phyloP scores from a whole-genome alignment of 2,797 vertebrate genomes.

The Yasuhikotakia modesta region DNA sequence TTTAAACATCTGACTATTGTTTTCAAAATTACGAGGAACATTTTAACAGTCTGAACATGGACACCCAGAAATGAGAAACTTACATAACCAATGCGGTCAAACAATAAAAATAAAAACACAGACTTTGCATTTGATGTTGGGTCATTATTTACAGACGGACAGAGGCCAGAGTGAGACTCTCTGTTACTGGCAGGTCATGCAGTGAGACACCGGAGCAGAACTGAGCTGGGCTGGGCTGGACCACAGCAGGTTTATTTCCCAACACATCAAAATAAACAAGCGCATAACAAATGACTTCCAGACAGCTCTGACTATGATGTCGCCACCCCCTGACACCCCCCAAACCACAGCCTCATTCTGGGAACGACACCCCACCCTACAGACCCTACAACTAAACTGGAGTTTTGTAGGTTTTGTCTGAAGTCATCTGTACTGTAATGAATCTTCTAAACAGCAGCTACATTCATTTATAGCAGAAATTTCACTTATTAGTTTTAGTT shows the following conservation, averaged over 20 bases:
- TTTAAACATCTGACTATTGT: slow-evolving; percentile 7
- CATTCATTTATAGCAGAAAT: too few relatives aligned
- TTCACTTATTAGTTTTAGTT: too few relatives aligned
- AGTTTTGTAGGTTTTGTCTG: too few relatives aligned
- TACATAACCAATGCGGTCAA: slow-evolving; percentile 13
- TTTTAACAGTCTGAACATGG: slow-evolving; percentile 21
- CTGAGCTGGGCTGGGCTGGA: slow-evolving; percentile 16
- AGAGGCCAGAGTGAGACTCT: background rate
- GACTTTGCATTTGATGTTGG: background rate
- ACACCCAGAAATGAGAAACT: slow-evolving; percentile 13
- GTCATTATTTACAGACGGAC: background rate
- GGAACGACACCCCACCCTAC: background rate
- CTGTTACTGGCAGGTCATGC: background rate
- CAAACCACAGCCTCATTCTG: slow-evolving; percentile 25
- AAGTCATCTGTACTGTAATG: too few relatives aligned
- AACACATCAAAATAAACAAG: slow-evolving; percentile 40
- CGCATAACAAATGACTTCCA: slow-evolving; percentile 43
- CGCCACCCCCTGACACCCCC: slow-evolving; percentile 30
- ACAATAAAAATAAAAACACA: slow-evolving; percentile 28
- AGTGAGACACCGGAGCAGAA: slow-evolving; percentile 33
- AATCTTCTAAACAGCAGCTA: too few relatives aligned
- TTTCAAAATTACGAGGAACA: background rate
- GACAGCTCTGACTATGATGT: slow-evolving; percentile 19
- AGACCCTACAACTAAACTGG: background rate
- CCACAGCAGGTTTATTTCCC: slow-evolving; percentile 42